Conservation (phyloP, 2,888 invertebrate species). For the Glyphotaelius pellucidus region DNA sequence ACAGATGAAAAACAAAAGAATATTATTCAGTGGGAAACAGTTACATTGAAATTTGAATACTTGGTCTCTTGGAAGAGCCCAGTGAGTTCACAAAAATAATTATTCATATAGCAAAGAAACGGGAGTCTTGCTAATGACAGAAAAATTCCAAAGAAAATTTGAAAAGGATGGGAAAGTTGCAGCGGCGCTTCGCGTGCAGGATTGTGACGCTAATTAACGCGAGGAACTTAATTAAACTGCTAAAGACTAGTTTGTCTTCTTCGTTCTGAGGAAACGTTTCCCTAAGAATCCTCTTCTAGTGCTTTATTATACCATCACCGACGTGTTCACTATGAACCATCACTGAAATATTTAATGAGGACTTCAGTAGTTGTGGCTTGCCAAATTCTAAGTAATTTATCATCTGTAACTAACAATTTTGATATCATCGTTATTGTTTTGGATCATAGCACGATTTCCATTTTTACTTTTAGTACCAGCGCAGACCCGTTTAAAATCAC, state of each 20-base stretch:
- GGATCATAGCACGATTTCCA: no score
- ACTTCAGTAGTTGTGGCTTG: neutral
- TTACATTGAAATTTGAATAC: no score
- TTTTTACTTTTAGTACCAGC: no score
- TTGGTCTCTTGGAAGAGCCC: no score
- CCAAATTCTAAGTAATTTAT: neutral
- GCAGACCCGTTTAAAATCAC: no score
- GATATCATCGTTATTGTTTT: no score
- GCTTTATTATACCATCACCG: neutral
- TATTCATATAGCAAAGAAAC: neutral
- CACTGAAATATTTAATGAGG: neutral
- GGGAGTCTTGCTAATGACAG: neutral
- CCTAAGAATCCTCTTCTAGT: neutral
- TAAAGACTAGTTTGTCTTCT: neutral
- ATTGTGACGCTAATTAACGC: neutral
- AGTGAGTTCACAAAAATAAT: neutral
- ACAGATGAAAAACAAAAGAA: no score
- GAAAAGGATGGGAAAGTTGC: neutral
- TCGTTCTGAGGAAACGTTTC: neutral
- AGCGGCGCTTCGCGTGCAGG: neutral
- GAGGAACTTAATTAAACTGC: neutral
- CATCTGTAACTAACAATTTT: no score
- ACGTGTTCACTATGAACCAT: neutral
- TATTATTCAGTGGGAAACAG: no score
- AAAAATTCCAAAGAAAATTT: neutral